These are phyloP conservation scores for Nyctalus aviator DNA, from an alignment of 2,797 vertebrate species.

Conservation along the genomic window DNA sequence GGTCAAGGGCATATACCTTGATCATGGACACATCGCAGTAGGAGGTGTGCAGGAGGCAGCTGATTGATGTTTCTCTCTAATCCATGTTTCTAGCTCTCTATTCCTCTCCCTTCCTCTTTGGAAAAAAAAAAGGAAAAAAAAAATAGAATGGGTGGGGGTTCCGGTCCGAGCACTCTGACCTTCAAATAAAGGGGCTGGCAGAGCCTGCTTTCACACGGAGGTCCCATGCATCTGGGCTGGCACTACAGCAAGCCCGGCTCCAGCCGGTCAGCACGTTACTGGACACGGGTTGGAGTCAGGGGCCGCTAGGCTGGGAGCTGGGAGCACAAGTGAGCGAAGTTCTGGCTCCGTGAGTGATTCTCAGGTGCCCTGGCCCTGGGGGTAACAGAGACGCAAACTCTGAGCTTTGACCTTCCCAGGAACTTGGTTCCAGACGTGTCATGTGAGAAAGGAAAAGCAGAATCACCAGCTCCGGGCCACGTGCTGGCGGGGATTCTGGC, in stretches of 20 bases:
- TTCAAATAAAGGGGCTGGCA: not conserved
- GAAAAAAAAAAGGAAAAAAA: too few relatives aligned
- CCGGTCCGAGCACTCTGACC: not conserved
- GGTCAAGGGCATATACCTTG: too few relatives aligned
- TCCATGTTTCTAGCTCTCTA: too few relatives aligned
- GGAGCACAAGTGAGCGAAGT: not conserved
- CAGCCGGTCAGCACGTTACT: not conserved
- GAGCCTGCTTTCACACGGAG: not conserved
- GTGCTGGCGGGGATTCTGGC: not conserved
- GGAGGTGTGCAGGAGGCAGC: too few relatives aligned
- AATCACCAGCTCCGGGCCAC: not conserved
- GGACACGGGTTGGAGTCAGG: not conserved
- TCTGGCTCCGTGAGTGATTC: not conserved
- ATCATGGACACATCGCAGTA: too few relatives aligned
- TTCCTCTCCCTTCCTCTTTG: too few relatives aligned
- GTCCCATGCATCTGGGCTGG: not conserved
- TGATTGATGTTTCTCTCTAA: too few relatives aligned
- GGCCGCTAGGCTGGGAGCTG: not conserved
- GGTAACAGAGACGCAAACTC: not conserved
- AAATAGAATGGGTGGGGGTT: not conserved
- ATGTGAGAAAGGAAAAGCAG: not conserved
- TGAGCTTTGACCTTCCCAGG: not conserved
- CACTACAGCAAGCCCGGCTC: not conserved
- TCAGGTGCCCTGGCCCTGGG: not conserved
- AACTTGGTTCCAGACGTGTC: not conserved